Evolutionary conservation across 2,797 vertebrate species (phyloP).

Genomic region (Scomberomorus guttatus): DNA sequence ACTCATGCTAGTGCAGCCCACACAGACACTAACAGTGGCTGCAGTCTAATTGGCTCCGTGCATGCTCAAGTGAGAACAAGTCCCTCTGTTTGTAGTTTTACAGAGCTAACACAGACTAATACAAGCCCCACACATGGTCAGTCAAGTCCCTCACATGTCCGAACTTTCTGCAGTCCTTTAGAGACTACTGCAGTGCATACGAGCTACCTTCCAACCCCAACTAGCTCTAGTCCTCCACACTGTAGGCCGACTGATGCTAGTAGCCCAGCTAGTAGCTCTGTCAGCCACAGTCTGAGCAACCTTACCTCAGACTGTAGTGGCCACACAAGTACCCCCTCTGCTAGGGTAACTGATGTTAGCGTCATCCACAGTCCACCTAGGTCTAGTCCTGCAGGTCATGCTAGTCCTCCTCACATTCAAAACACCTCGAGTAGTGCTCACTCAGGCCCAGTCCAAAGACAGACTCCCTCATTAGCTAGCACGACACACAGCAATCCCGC

Average conservation of each 20-base stretch:
- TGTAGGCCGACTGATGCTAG: slow-evolving; percentile 44
- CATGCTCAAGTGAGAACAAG: not conserved
- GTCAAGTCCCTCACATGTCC: slow-evolving; percentile 24
- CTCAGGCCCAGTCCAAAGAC: slow-evolving; percentile 48
- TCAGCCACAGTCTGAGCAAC: slow-evolving; percentile 45
- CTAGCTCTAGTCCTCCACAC: slow-evolving; percentile 64
- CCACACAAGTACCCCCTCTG: slow-evolving; percentile 28
- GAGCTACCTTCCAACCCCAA: slow-evolving; percentile 20
- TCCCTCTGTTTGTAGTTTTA: not conserved
- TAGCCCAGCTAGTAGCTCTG: slow-evolving; percentile 19
- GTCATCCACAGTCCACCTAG: slow-evolving; percentile 38
- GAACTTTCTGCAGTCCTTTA: slow-evolving; percentile 32
- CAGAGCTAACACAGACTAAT: slow-evolving; percentile 1
- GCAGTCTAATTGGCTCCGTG: not conserved
- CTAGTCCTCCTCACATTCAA: slow-evolving; percentile 60
- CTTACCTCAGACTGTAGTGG: slow-evolving; percentile 2
- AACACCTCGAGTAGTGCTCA: slow-evolving; percentile 23
- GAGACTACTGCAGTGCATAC: not conserved
- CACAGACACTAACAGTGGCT: not conserved
- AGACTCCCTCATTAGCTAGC: slow-evolving; percentile 25
- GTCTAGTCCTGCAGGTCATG: slow-evolving; percentile 72
- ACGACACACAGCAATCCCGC: slow-evolving; percentile 32
- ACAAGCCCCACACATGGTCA: slow-evolving; percentile 9
- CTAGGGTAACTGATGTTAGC: slow-evolving; percentile 7
- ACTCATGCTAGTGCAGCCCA: not conserved